Conservation (phyloP, 1,140 invertebrate genomes). For the Pollicipes pollicipes region DNA sequence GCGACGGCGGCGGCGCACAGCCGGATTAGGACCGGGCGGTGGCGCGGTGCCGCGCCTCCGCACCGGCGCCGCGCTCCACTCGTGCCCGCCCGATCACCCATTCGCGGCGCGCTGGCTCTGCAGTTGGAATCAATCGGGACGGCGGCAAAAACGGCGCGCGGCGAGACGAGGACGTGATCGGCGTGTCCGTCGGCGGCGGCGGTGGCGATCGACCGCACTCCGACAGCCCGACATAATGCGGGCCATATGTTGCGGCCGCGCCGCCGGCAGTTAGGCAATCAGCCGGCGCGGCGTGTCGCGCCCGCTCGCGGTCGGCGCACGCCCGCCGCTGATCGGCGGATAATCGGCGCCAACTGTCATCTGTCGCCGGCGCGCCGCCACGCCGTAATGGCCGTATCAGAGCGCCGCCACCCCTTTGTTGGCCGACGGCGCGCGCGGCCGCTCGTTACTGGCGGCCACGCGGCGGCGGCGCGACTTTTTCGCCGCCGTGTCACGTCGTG, state of each 20-base stretch:
- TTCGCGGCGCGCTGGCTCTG: too few relatives aligned
- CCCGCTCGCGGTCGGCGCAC: too few relatives aligned
- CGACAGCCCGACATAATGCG: not conserved
- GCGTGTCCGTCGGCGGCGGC: too few relatives aligned
- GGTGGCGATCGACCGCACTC: not conserved
- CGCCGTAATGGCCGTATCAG: not conserved
- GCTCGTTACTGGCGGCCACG: not conserved
- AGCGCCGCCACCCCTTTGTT: not conserved
- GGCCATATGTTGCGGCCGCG: not conserved
- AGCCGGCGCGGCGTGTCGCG: not conserved
- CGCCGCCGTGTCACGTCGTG: not conserved
- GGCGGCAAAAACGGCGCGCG: not conserved
- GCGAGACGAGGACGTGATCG: not conserved
- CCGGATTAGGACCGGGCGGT: not conserved
- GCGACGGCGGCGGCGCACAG: too few relatives aligned
- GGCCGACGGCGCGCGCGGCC: too few relatives aligned
- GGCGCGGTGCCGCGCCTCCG: too few relatives aligned
- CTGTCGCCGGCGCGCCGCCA: too few relatives aligned
- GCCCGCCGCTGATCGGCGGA: not conserved
- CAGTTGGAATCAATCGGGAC: not conserved
- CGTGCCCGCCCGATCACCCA: not conserved
- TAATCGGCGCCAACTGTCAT: not conserved
- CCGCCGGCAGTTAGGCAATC: not conserved
- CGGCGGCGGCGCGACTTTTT: conserved; percentile 1
- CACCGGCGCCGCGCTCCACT: not conserved